Base-by-base conservation (phyloP, 1,140 invertebrate species). In the Tachypleus tridentatus region DNA sequence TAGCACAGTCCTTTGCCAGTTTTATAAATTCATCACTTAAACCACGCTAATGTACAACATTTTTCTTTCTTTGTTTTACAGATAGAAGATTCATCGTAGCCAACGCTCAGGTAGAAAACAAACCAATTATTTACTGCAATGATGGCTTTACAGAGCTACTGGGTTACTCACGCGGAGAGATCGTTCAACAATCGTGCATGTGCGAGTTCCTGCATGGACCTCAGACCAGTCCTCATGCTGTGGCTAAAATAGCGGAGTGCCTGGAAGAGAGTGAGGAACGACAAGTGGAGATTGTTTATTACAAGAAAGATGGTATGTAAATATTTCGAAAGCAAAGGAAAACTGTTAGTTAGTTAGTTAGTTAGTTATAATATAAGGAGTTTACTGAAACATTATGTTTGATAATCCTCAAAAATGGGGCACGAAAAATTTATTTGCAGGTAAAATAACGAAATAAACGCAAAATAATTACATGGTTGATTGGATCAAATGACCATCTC, bases 31-130 rank as follows among this genome's bases (percentile, higher is more conserved):
- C 29, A 29, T 29, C 29, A 29, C 29, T 29, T 1, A 29, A 29
- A 29, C 29, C 29, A 29, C 29, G 29, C 29, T 29, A 29, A 29
- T 29, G 29, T 29, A 29, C 29, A 29, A 29, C 29, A 29, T 29
- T 29, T 29, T 29, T 29, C 29, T 62, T 70, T 61, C 51, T 62
- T 66, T 60, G 49, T 64, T 66, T 74, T 76, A 49, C 83, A 91
- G 88, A 90, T 82, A 84, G 88, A 70, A 89, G 86, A 76, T 92
- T 91, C 81, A 77, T 91, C 76, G 87, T 92, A 69, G 87, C 86
- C 51, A 92, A 92, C 77, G 86, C 86, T 70, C 83, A 87, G 73
- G 82, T 86, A 64, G 83, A 84, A 74, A 82, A 85, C 75, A 87
- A 85, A 74, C 85, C 87, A 72, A 88, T 91, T 74, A 91, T 92